A percentile compares a stretch with the other conserved stretches of the same genome.
phyloP scores from a whole-genome alignment of 2,797 vertebrate species.

The Aldrovandia affinis region DNA sequence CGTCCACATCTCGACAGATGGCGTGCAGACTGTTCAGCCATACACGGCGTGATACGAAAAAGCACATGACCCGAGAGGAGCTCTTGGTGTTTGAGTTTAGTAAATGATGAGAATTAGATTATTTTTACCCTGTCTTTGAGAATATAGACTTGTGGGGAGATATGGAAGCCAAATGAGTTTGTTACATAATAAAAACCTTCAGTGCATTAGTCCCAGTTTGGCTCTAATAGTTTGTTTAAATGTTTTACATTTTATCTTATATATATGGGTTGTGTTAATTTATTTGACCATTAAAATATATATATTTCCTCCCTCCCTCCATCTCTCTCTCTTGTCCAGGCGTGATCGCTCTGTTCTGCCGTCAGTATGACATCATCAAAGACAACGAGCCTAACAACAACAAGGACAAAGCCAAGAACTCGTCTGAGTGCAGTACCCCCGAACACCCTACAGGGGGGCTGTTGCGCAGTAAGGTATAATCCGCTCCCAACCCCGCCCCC shows the following conservation, averaged over 20 bases:
- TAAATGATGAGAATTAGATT: neutral
- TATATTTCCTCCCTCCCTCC: neutral
- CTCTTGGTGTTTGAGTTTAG: neutral
- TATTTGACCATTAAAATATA: no score
- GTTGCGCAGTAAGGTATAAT: conserved; percentile 91
- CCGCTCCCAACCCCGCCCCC: conserved; percentile 30
- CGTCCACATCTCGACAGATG: neutral
- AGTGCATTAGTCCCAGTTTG: neutral
- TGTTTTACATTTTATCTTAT: neutral
- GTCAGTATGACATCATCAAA: conserved; percentile 97
- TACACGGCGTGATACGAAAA: neutral
- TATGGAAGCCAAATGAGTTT: neutral
- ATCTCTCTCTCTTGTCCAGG: conserved; percentile 67
- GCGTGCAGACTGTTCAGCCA: neutral
- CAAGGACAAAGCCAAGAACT: conserved; percentile 96
- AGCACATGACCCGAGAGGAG: neutral
- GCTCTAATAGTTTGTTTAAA: neutral
- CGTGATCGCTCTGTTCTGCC: conserved; percentile 95
- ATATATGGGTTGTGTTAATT: neutral
- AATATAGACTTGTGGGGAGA: neutral
- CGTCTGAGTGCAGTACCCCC: conserved; percentile 93
- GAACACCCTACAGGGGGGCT: conserved; percentile 92
- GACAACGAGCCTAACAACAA: conserved; percentile 96
- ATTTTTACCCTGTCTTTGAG: neutral
- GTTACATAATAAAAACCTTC: neutral